Percentiles rank a stretch among this genome's conserved stretches.
These are phyloP conservation scores for Mesocentrotus franciscanus DNA, from an alignment of 53 echinoderm and acorn worm species.

Conservation along the genomic window DNA sequence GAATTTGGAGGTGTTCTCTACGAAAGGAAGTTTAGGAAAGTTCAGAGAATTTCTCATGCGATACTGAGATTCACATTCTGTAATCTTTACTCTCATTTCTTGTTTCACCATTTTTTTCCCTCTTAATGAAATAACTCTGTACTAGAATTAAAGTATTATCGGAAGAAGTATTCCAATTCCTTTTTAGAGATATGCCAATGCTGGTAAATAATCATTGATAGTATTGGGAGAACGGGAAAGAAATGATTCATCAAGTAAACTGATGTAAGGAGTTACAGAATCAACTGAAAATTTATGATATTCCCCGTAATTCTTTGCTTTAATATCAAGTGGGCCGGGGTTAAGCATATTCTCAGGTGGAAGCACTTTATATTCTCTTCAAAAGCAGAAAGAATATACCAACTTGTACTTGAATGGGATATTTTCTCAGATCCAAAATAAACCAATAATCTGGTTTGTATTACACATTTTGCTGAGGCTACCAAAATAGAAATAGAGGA, in stretches of 20 bases:
- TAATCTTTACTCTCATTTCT: background rate
- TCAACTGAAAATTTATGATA: background rate
- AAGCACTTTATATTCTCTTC: background rate
- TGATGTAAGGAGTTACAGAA: background rate
- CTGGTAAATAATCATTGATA: background rate
- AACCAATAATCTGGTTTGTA: background rate
- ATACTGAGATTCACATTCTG: background rate
- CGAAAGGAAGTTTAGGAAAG: background rate
- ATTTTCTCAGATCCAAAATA: background rate
- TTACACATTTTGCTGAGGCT: background rate
- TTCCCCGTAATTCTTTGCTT: too few relatives aligned
- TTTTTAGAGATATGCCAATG: too few relatives aligned
- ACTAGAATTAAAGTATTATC: too few relatives aligned
- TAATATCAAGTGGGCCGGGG: background rate
- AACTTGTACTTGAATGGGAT: background rate
- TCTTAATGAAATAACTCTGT: background rate
- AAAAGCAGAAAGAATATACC: background rate
- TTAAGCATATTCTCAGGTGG: background rate
- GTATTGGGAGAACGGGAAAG: background rate
- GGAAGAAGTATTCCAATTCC: too few relatives aligned
- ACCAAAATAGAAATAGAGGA: background rate
- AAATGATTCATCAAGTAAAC: background rate
- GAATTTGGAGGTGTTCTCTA: background rate
- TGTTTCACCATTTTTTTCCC: background rate
- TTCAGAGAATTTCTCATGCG: background rate